Base-by-base conservation (phyloP, 2,888 invertebrate species). In the Metellina segmentata region DNA sequence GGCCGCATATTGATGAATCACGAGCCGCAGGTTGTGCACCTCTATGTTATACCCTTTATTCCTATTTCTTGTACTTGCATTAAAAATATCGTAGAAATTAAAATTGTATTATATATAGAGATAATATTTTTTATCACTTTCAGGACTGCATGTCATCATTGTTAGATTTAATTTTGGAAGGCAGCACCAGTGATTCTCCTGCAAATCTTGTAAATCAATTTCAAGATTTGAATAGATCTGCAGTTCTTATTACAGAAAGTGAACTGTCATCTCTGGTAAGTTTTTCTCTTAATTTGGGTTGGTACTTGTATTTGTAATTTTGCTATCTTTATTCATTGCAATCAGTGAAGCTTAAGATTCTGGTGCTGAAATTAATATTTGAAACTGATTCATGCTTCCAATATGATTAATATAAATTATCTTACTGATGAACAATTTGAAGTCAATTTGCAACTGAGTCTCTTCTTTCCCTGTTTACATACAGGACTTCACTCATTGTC, bases 131-230 rank as follows among this genome's bases (percentile, higher is more conserved):
- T 91, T 4, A 34, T 34, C 34, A 34, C 34, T 94, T 94, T 1
- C 94, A 95, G 94, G 97, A 97, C 94, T 97, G 97, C 94, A 96
- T 98, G 93, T 97, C 97, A 93, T 96, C 97, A 90, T 96, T 98
- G 85, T 95, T 98, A 93, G 98, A 98, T 94, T 95, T 96, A 51
- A 96, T 98, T 94, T 94, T 97, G 75, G 96, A 96, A 93, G 95
- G 95, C 48, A 95, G 95, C 49, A 94, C 91, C 4, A 85, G 83
- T 81, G 90, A 90, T 77, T 89, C 91, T 7, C 89, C 90, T 8
- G 49, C 85, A 53, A 77, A 91, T 81, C 85, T 89, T 79, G 96
- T 96, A 13, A 95, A 95, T 8, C 96, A 96, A 91, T 94, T 96
- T 91, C 96, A 96, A 93, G 96, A 96, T 83, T 95, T 97, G 82